Base-by-base conservation (phyloP, 1,140 invertebrate genomes). In the Tachypleus tridentatus region DNA sequence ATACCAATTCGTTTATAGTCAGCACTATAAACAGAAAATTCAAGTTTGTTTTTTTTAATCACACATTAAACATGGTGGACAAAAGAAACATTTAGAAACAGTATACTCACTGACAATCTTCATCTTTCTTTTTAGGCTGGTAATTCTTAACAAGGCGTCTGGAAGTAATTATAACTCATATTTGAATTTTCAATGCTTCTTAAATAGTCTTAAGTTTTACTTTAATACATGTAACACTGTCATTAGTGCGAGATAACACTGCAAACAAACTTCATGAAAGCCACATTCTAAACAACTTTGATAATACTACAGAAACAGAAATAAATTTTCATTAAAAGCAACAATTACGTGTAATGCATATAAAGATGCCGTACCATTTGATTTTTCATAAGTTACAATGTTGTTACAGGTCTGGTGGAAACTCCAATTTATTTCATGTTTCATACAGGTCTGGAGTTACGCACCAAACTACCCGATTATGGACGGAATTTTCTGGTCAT, bases 61-160 rank as follows among this genome's bases (percentile, higher is more conserved):
- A 29, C 29, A 29, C 29, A 29, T 29, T 29, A 29, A 29, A 29
- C 0, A 29, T 29, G 29, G 29, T 29, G 2, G 2, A 29, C 29
- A 1, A 29, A 29, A 29, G 29, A 29, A 29, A 29, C 29, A 4
- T n/a, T 61, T 51, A 49, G 57, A 48, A 58, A 90, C 91, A 29
- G 29, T 29, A 29, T 29, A 29, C 29, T 93, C 82, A 96, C 91
- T 93, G 89, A 76, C 88, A 88, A 76, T 97, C 94, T 78, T 97
- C 93, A 75, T 94, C 91, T 78, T 97, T 97, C 80, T 95, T 96
- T 83, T 98, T 98, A 69, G 93, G 92, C 79, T 93, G 88, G 81
- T 93, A 95, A 80, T 86, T 93, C 82, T 96, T 97, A 58, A 93
- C 92, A 73, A 98, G 83, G 81, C 88, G 87, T 83, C 95, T 97